These are phyloP conservation scores for Aphidius gifuensis DNA, from an alignment of 1,140 invertebrate species.

Conservation along the genomic window DNA sequence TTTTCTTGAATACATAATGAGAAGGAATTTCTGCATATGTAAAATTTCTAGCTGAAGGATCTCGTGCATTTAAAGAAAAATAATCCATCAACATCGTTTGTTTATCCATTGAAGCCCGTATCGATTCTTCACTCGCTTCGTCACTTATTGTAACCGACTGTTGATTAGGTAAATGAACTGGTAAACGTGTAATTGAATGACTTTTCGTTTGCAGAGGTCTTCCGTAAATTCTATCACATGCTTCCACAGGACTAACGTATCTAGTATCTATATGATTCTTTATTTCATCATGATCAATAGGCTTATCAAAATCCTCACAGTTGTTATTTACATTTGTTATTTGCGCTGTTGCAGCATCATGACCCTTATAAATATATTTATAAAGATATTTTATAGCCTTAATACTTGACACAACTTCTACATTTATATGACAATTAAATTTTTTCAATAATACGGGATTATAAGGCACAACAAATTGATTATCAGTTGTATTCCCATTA, in stretches of 20 bases:
- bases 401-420: conserved; percentile 12
- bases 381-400: conserved; percentile 6
- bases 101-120: not conserved
- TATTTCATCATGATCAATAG: conserved; percentile 17
- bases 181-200: conserved; percentile 3
- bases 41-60: conserved; percentile 13
- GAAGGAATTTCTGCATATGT: conserved; percentile 12
- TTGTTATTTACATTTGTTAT: too few relatives aligned
- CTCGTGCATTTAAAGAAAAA: conserved; percentile 12
- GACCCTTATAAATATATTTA: conserved; percentile 13
- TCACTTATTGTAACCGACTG: not conserved
- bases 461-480: conserved; percentile 11
- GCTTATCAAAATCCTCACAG: not conserved
- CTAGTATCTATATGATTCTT: conserved; percentile 12
- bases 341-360: conserved; percentile 8
- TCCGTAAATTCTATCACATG: not conserved
- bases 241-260: conserved; percentile 8
- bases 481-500: not conserved
- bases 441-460: conserved; percentile 5
- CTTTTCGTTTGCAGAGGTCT: conserved; percentile 1
- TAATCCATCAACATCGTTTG: conserved; percentile 13
- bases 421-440: conserved; percentile 19
- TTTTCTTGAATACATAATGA: conserved; percentile 15
- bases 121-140: not conserved
- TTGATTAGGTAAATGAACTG: conserved; percentile 9